phyloP scores from a whole-genome alignment of 1,140 invertebrate genomes.

The Habropoda laboriosa region DNA sequence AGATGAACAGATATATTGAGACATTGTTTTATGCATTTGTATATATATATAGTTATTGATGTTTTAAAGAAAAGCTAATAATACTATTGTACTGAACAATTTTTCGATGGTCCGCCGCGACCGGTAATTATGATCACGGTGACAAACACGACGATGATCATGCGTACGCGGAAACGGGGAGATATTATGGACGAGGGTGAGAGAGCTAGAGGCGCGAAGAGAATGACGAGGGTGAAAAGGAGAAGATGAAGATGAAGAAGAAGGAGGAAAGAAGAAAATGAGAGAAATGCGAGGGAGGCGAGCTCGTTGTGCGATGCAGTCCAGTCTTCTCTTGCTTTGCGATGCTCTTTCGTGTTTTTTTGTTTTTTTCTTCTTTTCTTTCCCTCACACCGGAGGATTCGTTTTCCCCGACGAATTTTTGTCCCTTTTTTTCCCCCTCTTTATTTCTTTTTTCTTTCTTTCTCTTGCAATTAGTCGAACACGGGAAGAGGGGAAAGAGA shows the following conservation, averaged over 20 bases:
- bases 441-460: no score
- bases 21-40: slow-evolving; percentile 71
- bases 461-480: no score
- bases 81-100: slow-evolving; percentile 64
- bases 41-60: slow-evolving; percentile 69
- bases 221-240: slow-evolving; percentile 19
- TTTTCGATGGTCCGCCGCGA: slow-evolving; percentile 63
- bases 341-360: slow-evolving; percentile 44
- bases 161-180: no score
- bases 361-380: no score
- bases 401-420: slow-evolving; percentile 1
- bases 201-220: no score
- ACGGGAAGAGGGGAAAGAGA: slow-evolving; percentile 9
- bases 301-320: slow-evolving; percentile 48
- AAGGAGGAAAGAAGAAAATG: not conserved
- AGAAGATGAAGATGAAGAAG: slow-evolving; percentile 12
- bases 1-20: slow-evolving; percentile 66
- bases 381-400: slow-evolving; percentile 27
- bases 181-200: no score
- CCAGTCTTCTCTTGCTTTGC: slow-evolving; percentile 43
- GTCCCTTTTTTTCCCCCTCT: no score
- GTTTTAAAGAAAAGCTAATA: slow-evolving; percentile 65
- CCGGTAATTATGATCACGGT: no score
- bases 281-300: slow-evolving; percentile 4
- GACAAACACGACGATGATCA: no score